Evolutionary conservation across 2,888 invertebrate genomes (phyloP).

Genomic region (Clistopyga incitator): DNA sequence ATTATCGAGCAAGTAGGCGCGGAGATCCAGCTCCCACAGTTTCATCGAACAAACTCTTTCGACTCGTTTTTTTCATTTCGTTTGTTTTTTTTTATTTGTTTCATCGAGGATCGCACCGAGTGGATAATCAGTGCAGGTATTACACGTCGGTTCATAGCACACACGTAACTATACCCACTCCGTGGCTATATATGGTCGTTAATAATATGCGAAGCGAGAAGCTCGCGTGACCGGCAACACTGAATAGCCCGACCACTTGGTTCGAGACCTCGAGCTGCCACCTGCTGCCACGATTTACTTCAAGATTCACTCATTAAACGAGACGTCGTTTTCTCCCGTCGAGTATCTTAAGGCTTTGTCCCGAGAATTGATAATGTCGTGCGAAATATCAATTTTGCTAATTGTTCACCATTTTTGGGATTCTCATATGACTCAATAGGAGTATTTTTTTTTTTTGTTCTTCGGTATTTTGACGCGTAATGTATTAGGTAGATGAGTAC

Average conservation of each 20-base stretch:
- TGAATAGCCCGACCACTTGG: conserved; percentile 6
- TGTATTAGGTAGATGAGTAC: background rate
- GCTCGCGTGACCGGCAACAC: conserved; percentile 40
- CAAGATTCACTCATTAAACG: conserved; percentile 40
- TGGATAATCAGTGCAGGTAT: conserved; percentile 49
- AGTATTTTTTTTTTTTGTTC: background rate
- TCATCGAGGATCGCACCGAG: conserved; percentile 32
- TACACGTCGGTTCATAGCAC: conserved; percentile 27
- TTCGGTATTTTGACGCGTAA: background rate
- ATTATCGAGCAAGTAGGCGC: conserved; percentile 45
- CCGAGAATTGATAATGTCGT: background rate
- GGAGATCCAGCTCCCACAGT: conserved; percentile 36
- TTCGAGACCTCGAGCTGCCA: conserved; percentile 27
- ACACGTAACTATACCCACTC: conserved; percentile 43
- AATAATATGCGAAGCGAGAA: conserved; percentile 52
- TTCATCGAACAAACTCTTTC: conserved; percentile 39
- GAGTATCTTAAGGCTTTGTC: background rate
- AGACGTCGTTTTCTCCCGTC: background rate
- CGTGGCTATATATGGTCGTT: conserved; percentile 29
- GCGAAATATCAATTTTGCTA: background rate
- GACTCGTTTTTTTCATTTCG: background rate
- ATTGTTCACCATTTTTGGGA: background rate
- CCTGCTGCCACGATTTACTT: conserved; percentile 45
- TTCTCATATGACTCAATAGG: too few relatives aligned
- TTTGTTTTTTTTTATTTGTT: conserved; percentile 2